Base-by-base conservation (phyloP, 2,888 invertebrate species). In the Plemyria rubiginata region DNA sequence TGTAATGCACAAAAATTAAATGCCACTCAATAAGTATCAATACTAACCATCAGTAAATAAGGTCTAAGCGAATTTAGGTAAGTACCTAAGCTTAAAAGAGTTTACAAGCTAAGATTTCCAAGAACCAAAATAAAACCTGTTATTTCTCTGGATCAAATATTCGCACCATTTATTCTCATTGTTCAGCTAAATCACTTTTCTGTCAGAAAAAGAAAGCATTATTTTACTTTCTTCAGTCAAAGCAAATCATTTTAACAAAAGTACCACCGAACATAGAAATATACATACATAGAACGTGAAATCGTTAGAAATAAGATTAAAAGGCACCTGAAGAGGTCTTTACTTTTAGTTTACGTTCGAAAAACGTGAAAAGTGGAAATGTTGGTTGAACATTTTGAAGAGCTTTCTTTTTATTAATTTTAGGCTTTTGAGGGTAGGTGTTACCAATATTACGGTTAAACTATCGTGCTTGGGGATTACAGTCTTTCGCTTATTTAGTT, bases 121-220 rank as follows among this genome's bases (percentile, higher is more conserved):
- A 46, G 29, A 48, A 13, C 22, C 55, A 32, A 53, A 53, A 59
- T 53, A 59, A 59, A 54, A 51, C 28, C 38, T 54, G 46, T 54
- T 55, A 55, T 55, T 55, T 38, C 50, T 54, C 51, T 40, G 43
- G 55, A 55, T 63, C 59, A 60, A 63, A 63, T 59, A 64, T 60
- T 64, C 59, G 52, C 55, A 64, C 59, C 63, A 64, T 64, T 64
- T 64, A 56, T 60, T 64, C 48, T 60, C 63, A 56, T 64, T 64
- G 63, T 64, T 60, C 63, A 49, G 55, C 63, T 64, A 64, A 63
- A 64, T 64, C 63, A 64, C 55, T 60, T 64, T 56, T 64, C 60
- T 64, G 60, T 56, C 60, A 60, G 63, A 64, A 60, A 60, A 64
- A 64, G 63, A 64, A 62, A 54, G 62, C 62, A 62, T 64, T 52